Conservation (phyloP, 2,797 vertebrate species). For the Enteromius trimaculatus region DNA sequence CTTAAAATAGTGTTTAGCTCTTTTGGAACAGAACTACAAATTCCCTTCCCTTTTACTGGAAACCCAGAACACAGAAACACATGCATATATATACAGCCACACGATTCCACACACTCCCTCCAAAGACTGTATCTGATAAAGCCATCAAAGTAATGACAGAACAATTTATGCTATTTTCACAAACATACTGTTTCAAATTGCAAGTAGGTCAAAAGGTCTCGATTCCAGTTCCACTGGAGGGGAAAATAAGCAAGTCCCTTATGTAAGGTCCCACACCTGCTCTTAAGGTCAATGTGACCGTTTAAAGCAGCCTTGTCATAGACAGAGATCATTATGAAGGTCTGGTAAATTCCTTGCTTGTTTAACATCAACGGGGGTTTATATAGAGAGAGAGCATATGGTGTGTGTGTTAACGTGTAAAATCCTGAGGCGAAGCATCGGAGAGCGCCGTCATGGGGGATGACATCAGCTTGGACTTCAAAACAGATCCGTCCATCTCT, state of each 20-base stretch:
- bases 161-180: constrained; percentile 55
- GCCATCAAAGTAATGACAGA: constrained; percentile 52
- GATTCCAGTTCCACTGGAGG: constrained; percentile 45
- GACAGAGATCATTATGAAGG: constrained; percentile 65
- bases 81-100: not conserved
- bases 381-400: constrained; percentile 44
- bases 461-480: constrained; percentile 31
- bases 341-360: constrained; percentile 71
- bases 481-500: constrained; percentile 49
- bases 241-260: constrained; percentile 8
- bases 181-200: constrained; percentile 56
- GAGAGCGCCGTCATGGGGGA: constrained; percentile 27
- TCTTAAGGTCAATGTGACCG: constrained; percentile 38
- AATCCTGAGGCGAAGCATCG: constrained; percentile 6
- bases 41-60: not conserved
- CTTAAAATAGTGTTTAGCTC: not conserved
- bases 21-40: not conserved
- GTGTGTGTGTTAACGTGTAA: constrained; percentile 42
- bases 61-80: constrained; percentile 15
- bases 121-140: constrained; percentile 57
- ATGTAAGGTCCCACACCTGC: constrained; percentile 26
- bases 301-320: constrained; percentile 47
- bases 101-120: constrained; percentile 27
- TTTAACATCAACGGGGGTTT: constrained; percentile 68
- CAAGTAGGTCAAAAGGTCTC: constrained; percentile 51